Base-by-base conservation (phyloP, 2,888 invertebrate genomes). In the Cephus rjabovi region DNA sequence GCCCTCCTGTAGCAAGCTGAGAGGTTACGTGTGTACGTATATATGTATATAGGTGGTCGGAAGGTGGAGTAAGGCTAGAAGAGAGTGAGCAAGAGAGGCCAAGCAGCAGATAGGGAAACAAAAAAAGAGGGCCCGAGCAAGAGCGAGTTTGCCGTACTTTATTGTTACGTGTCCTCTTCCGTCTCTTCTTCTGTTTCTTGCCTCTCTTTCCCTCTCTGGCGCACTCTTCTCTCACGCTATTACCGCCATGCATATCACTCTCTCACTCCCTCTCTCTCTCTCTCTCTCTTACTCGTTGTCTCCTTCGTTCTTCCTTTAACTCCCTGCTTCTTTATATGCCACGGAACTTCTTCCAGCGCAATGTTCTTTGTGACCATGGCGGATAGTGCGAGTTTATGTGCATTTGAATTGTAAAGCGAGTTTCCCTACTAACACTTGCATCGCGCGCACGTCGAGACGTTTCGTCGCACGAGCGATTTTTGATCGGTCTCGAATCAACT, bases 391-490 rank as follows among this genome's bases (percentile, higher is more conserved):
- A 75, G 69, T 75, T 68, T 69, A 75, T 69, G 6, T 33, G 40
- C 30, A 77, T 77, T 75, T 77, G 75, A 77, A 77, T 77, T 75
- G 77, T 37, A 77, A 77, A 77, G 74, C 77, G 34, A 69, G 75
- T 71, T 75, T 75, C 34, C 69, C 31, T 34, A 35, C 74, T 12
- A 23, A 34, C 30, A 34, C 30, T 74, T 74, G 74, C 74, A 30
- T 33, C 71, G 4, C 12, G 31, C 23, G 34, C 56, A 56, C 71
- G 71, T 71, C 31, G 31, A 11, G 2, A 12, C 71, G 31, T 71
- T 34, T 1, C 71, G 71, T 31, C 71, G 71, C 31, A 15, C 31
- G 71, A 34, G 23, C 33, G 34, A 71, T 31, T 11, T 71, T 71
- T 34, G 33, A 71, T 71, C 56, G 71, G 12, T 33, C 30, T 34